Conservation (phyloP, 30 jellyfish, hydroid and myxozoan species). For the Cassiopea xamachana region DNA sequence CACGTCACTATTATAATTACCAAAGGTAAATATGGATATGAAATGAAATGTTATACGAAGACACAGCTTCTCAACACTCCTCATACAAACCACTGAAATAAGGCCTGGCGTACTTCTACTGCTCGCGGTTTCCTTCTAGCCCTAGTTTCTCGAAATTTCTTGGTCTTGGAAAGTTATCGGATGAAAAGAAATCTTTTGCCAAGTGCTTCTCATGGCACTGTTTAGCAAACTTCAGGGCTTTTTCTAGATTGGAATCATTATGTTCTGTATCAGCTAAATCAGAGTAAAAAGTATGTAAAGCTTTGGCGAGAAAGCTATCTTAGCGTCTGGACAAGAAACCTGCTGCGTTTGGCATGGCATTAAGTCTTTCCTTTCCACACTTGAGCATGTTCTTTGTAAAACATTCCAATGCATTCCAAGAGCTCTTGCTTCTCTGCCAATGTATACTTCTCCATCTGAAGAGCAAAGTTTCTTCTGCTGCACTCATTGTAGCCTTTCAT, state of each 20-base stretch:
- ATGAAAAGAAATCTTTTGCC: constrained; percentile 59
- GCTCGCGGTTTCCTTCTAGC: constrained; percentile 74
- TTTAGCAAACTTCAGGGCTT: constrained; percentile 67
- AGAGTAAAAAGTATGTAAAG: constrained; percentile 43
- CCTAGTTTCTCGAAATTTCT: constrained; percentile 59
- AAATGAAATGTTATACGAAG: constrained; percentile 25
- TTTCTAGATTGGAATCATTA: constrained; percentile 25
- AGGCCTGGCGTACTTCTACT: constrained; percentile 57
- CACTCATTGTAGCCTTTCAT: constrained; percentile 10
- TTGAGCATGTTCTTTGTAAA: constrained; percentile 21
- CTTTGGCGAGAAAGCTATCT: constrained; percentile 58
- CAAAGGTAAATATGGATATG: too few species aligned
- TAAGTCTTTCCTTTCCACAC: constrained; percentile 35
- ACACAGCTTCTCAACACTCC: constrained; percentile 39
- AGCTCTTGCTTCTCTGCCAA: constrained; percentile 65
- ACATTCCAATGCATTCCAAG: constrained; percentile 41
- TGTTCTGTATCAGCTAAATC: constrained; percentile 55
- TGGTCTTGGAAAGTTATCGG: constrained; percentile 29
- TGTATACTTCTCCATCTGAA: constrained; percentile 46
- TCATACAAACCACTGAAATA: constrained; percentile 41
- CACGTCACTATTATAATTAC: too few species aligned
- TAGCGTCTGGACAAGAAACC: constrained; percentile 60
- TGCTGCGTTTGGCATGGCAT: constrained; percentile 58
- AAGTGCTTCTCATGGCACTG: constrained; percentile 68
- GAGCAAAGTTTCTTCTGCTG: constrained; percentile 35